Percentiles rank a stretch among this genome's conserved stretches.
Conservation (phyloP, 2,888 invertebrate species). For the Rhyacophila evoluta region DNA sequence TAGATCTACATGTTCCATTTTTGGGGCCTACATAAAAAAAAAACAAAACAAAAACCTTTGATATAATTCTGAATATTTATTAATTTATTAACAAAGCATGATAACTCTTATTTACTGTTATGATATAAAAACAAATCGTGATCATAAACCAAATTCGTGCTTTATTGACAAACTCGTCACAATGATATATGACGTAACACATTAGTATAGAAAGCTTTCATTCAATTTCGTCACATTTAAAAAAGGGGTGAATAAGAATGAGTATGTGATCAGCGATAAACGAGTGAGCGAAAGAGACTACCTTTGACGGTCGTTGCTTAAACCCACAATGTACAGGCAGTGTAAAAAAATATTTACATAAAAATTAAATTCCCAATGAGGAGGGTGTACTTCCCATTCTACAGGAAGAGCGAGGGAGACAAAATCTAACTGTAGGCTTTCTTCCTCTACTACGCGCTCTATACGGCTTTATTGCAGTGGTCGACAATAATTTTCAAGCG, state of each 20-base stretch:
- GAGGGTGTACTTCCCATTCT: conserved; percentile 26
- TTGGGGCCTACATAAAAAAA: no score
- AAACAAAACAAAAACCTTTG: no score
- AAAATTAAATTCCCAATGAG: conserved; percentile 46
- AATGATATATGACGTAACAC: not conserved
- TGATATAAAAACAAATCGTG: no score
- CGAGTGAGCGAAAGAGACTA: not conserved
- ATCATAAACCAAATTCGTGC: no score
- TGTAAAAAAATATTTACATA: conserved; percentile 49
- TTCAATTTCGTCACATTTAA: not conserved
- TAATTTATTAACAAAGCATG: no score
- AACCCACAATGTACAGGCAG: conserved; percentile 26
- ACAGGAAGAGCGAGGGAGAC: conserved; percentile 30
- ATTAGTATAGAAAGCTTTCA: not conserved
- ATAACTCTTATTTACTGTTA: no score
- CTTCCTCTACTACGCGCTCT: not conserved
- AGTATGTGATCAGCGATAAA: not conserved
- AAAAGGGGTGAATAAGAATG: not conserved
- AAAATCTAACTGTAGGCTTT: not conserved
- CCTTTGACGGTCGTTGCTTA: not conserved
- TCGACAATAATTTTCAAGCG: not conserved
- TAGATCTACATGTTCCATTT: no score
- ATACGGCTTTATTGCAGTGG: not conserved
- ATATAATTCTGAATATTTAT: no score
- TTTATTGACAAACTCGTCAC: no score